Percentiles rank a stretch among this genome's conserved stretches.
Conservation (phyloP, 2,113 vertebrate species). For the Psittacara wagleri region DNA sequence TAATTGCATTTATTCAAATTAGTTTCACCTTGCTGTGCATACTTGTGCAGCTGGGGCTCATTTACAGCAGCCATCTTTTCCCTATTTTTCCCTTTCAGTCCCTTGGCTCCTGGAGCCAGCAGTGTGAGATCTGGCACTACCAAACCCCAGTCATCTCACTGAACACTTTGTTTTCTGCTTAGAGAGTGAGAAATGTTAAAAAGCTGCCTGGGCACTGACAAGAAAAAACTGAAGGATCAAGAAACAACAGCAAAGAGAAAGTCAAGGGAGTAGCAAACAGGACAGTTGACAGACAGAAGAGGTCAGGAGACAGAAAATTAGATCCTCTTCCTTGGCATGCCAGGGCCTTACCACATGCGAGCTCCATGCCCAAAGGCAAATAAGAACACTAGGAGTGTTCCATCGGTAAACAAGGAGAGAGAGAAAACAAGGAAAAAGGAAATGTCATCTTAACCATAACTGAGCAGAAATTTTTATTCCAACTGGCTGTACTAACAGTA, state of each 20-base stretch:
- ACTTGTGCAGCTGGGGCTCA: not conserved
- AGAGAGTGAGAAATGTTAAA: not conserved
- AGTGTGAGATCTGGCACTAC: not conserved
- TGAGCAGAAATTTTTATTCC: conserved; percentile 12
- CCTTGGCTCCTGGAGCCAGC: not conserved
- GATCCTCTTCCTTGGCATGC: not conserved
- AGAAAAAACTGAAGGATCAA: not conserved
- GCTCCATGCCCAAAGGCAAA: not conserved
- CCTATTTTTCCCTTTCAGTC: not conserved
- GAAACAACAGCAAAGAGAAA: not conserved
- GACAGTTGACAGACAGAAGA: not conserved
- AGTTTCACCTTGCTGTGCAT: not conserved
- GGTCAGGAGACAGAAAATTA: not conserved
- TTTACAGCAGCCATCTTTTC: not conserved
- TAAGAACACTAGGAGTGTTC: not conserved
- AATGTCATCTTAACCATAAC: conserved; percentile 27
- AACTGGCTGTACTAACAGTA: conserved; percentile 37
- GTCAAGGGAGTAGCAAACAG: not conserved
- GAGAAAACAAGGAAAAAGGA: not conserved
- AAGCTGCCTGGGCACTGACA: not conserved
- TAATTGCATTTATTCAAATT: not conserved
- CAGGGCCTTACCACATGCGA: not conserved
- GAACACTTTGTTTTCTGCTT: not conserved
- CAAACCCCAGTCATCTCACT: not conserved
- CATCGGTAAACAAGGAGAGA: not conserved